Percentiles rank a stretch among this genome's conserved stretches.
These are phyloP conservation scores for Hippoglossus stenolepis DNA, from an alignment of 2,113 vertebrate species.

Conservation along the genomic window DNA sequence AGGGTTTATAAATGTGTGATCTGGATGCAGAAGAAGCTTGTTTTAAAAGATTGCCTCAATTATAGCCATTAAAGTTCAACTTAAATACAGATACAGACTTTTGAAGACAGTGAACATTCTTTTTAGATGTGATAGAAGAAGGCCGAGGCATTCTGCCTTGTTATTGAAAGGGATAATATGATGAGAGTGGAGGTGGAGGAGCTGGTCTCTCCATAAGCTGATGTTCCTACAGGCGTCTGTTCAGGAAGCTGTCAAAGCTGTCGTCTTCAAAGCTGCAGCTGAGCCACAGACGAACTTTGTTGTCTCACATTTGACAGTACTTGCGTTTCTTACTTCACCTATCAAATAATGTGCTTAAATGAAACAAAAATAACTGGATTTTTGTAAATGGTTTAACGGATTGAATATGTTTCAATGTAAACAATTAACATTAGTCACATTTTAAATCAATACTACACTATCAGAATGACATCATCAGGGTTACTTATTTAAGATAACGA, in stretches of 20 bases:
- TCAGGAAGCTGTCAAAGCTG: conserved; percentile 61
- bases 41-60: conserved; percentile 27
- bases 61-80: conserved; percentile 29
- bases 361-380: too few relatives aligned
- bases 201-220: conserved; percentile 43
- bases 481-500: too few relatives aligned
- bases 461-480: too few relatives aligned
- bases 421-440: too few relatives aligned
- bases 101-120: conserved; percentile 21
- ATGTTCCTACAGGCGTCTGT: conserved; percentile 58
- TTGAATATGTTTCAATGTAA: too few relatives aligned
- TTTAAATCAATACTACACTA: too few relatives aligned
- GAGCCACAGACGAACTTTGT: conserved; percentile 43
- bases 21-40: not conserved
- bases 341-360: too few relatives aligned
- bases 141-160: conserved; percentile 49
- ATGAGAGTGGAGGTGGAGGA: conserved; percentile 63
- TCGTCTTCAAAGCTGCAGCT: conserved; percentile 49
- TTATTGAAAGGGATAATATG: conserved; percentile 58
- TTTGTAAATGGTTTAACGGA: too few relatives aligned
- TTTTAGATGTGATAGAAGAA: conserved; percentile 5
- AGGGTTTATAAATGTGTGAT: conserved; percentile 4
- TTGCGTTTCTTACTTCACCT: conserved; percentile 40
- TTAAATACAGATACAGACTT: conserved; percentile 45
- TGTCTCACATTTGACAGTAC: conserved; percentile 54